Percentiles rank a stretch among this genome's conserved stretches.
Conservation (phyloP, 2,888 invertebrate genomes). For the Papilio demoleus region DNA sequence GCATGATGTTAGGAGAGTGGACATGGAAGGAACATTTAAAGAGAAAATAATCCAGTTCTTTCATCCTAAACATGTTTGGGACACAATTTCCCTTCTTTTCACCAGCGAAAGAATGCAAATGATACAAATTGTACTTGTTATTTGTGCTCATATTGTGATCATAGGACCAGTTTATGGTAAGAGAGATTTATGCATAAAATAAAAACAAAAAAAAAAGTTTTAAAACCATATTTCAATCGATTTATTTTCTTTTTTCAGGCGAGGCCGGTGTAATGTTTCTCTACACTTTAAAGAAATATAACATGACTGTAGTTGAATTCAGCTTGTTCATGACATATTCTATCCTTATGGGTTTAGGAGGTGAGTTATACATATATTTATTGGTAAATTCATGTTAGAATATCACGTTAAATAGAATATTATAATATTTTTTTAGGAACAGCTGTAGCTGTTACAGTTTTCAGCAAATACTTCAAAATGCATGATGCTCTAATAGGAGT, state of each 20-base stretch:
- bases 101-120: constrained; percentile 57
- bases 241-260: constrained; percentile 63
- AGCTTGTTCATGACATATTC: constrained; percentile 79
- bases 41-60: constrained; percentile 63
- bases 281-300: constrained; percentile 77
- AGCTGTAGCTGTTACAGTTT: constrained; percentile 70
- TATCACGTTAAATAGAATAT: constrained; percentile 3
- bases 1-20: constrained; percentile 62
- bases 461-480: constrained; percentile 73
- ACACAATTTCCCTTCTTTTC: constrained; percentile 71
- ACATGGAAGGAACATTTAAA: constrained; percentile 57
- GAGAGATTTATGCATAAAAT: constrained; percentile 44
- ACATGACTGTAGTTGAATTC: constrained; percentile 79
- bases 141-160: constrained; percentile 71
- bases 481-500: constrained; percentile 76
- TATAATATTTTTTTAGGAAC: constrained; percentile 64
- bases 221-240: background rate
- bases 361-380: constrained; percentile 58
- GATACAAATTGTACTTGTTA: constrained; percentile 63
- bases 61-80: constrained; percentile 68
- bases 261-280: constrained; percentile 77
- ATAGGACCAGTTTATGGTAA: constrained; percentile 76
- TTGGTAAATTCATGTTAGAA: background rate
- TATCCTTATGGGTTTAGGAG: constrained; percentile 76
- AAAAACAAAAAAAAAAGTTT: constrained; percentile 11